Base-by-base conservation (phyloP, 1,140 invertebrate genomes). In the Atta texana region DNA sequence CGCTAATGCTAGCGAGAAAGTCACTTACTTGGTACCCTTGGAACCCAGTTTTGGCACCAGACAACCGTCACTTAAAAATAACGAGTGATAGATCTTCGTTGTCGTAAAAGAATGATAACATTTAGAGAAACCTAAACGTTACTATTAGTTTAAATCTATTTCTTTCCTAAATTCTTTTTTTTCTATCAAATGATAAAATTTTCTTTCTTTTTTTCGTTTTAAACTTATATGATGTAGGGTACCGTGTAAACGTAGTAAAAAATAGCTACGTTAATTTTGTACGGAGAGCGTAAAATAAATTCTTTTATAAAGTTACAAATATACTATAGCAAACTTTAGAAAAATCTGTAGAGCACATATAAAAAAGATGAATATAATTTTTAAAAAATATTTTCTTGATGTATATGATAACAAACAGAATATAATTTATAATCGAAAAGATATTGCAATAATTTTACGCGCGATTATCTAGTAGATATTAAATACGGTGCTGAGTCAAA, bases 21-120 rank as follows among this genome's bases (percentile, higher is more conserved):
- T 95, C 12, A 94, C 94, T 0, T 95, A 92, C n/a, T 87, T 95
- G n/a, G 92, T 95, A 0, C 94, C 94, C 0, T 77, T 95, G 34
- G 94, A 95, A 31, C 89, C 93, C 2, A 87, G 89, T 12, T 95
- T 93, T 39, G 94, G 94, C 4, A 94, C 91, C 12, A 92, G 92
- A 86, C 93, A 93, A 88, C 87, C 93, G 59, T 44, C 90, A 0
- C 55, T 86, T 18, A 90, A 68, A n/a, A 81, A 24, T 31, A 66
- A 90, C 16, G 81, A 90, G 21, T 88, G 76, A 90, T 61, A n/a
- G 12, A 12, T 63, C 10, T 12, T 44, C 8, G 39, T 31, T 16
- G 8, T 68, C 34, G 18, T 55, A 12, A 53, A 14, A 61, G 63
- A 28, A 31, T 44, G n/a, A 87, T 74, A 10, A 10, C 39, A 10